Base-by-base conservation (phyloP, 2,888 invertebrate genomes). In the Latheticus oryzae region DNA sequence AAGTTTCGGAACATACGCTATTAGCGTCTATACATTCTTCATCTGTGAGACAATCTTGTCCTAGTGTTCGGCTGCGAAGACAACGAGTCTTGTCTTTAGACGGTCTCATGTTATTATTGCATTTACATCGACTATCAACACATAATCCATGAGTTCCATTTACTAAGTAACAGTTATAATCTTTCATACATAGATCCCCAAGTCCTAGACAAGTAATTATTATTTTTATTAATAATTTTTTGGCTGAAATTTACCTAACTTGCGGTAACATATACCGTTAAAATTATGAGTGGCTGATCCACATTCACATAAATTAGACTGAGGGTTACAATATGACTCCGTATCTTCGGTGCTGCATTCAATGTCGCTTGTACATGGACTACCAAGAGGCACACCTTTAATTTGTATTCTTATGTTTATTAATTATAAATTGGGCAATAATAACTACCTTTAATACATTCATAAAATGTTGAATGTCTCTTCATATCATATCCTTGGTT, bases 401-500 rank as follows among this genome's bases (percentile, higher is more conserved):
- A n/a, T n/a, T n/a, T n/a, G n/a, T n/a, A n/a, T n/a, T n/a, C n/a
- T n/a, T n/a, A n/a, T n/a, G n/a, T n/a, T n/a, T n/a, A n/a, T n/a
- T n/a, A n/a, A n/a, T n/a, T n/a, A n/a, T n/a, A n/a, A n/a, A n/a
- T n/a, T n/a, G n/a, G n/a, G n/a, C n/a, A n/a, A n/a, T n/a, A n/a
- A n/a, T n/a, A n/a, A n/a, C n/a, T n/a, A n/a, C n/a, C n/a, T n/a
- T n/a, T n/a, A n/a, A n/a, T 58, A 62, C 81, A 81, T 55, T 77
- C 73, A 45, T 76, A 76, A 61, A 67, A 71, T 1, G 78, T 79
- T 28, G 67, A 67, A 65, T 78, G 79, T 54, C 72, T 73, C 48
- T 73, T 72, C 17, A 78, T 66, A 16, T 78, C 76, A 55, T 76
- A 74, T 52, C 74, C 78, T 33, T 74, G 71, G 62, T 73, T 73